A percentile compares a stretch with the other conserved stretches of the same genome.
Evolutionary conservation across 2,113 vertebrate genomes (phyloP).

Genomic region (Cisticola juncidis): DNA sequence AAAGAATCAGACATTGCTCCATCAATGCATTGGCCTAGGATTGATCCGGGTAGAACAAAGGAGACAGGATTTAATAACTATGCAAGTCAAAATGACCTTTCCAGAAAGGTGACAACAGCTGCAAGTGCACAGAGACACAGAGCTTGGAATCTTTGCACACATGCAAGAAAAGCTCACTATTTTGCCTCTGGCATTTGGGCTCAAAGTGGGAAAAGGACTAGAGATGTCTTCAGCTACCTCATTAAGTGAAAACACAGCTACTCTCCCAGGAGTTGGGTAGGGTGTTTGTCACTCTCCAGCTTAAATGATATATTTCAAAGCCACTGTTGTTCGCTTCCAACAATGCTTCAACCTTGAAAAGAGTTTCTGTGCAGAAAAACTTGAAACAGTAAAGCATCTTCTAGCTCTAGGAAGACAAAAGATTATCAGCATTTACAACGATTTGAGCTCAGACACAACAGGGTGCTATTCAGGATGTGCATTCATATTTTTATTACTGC

Average conservation of each 20-base stretch:
- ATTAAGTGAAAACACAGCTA: slow-evolving; percentile 25
- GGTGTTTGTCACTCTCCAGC: slow-evolving; percentile 14
- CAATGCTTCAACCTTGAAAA: slow-evolving; percentile 42
- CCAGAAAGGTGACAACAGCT: slow-evolving; percentile 34
- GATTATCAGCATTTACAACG: slow-evolving; percentile 29
- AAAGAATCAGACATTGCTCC: neutral
- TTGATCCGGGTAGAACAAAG: slow-evolving; percentile 33
- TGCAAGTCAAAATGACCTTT: slow-evolving; percentile 38
- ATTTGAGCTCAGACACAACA: neutral
- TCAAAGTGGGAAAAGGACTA: slow-evolving; percentile 31
- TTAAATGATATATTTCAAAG: slow-evolving; percentile 49
- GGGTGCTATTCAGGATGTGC: neutral
- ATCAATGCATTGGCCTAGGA: neutral
- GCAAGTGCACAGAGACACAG: neutral
- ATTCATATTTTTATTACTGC: slow-evolving; percentile 34
- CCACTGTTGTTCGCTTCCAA: slow-evolving; percentile 12
- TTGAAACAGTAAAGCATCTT: slow-evolving; percentile 22
- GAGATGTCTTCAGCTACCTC: slow-evolving; percentile 38
- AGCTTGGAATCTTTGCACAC: neutral
- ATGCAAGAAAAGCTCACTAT: neutral
- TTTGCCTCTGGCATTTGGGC: slow-evolving; percentile 26
- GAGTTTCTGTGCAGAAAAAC: slow-evolving; percentile 22
- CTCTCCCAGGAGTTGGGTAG: slow-evolving; percentile 11
- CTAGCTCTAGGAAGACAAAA: slow-evolving; percentile 47
- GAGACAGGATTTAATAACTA: slow-evolving; percentile 26